These are phyloP conservation scores for Sesia apiformis DNA, from an alignment of 2,888 invertebrate genomes.

Conservation along the genomic window DNA sequence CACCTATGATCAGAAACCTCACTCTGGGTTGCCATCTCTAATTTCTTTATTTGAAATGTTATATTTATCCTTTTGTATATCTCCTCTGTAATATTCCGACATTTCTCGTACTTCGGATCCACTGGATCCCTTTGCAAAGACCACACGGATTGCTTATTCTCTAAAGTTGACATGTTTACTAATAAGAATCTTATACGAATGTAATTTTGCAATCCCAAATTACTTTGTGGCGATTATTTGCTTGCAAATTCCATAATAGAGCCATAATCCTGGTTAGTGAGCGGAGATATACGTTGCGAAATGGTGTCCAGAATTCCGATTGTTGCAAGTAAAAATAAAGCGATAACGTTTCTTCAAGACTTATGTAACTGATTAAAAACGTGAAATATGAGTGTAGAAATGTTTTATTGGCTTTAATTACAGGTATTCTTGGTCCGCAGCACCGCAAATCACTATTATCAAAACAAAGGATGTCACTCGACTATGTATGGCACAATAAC, in stretches of 20 bases:
- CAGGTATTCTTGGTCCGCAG: constrained; percentile 11
- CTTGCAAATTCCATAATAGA: not conserved
- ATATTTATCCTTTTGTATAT: constrained; percentile 67
- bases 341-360: no score
- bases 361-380: no score
- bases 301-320: no score
- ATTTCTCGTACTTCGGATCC: constrained; percentile 59
- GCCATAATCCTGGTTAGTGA: not conserved
- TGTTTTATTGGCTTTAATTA: not conserved
- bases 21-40: constrained; percentile 45
- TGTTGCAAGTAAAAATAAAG: no score
- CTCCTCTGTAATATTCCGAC: constrained; percentile 62
- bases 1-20: constrained; percentile 53
- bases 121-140: constrained; percentile 28
- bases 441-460: constrained; percentile 30
- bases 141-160: constrained; percentile 41
- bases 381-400: no score
- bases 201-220: not conserved
- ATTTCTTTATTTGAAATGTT: constrained; percentile 62
- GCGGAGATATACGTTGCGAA: no score
- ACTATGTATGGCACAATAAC: constrained; percentile 37
- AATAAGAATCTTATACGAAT: constrained; percentile 32
- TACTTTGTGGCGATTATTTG: not conserved
- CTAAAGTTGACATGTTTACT: constrained; percentile 48
- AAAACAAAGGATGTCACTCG: constrained; percentile 6